A percentile compares a stretch with the other conserved stretches of the same genome.
Conservation (phyloP, 2,888 invertebrate species). For the Clivina fossor region DNA sequence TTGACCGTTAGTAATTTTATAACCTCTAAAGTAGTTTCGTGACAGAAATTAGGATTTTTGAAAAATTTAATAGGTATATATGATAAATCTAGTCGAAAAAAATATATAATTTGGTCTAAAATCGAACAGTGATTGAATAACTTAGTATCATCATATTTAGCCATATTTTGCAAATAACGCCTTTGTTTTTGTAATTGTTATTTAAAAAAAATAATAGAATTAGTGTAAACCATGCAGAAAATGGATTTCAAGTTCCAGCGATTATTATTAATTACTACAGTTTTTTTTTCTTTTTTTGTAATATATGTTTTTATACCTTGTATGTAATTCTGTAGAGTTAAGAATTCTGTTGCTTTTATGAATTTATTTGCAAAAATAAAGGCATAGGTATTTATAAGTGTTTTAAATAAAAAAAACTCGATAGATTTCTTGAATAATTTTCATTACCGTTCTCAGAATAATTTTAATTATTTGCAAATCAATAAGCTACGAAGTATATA, state of each 20-base stretch:
- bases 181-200: slow-evolving; percentile 32
- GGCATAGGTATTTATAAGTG: slow-evolving; percentile 34
- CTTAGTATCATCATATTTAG: slow-evolving; percentile 11
- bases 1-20: too few relatives aligned
- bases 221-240: slow-evolving; percentile 15
- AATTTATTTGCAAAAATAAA: slow-evolving; percentile 32
- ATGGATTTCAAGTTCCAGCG: slow-evolving; percentile 5
- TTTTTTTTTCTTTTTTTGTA: slow-evolving; percentile 19
- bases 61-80: too few relatives aligned
- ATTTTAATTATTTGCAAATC: background rate
- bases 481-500: too few relatives aligned
- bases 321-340: slow-evolving; percentile 28
- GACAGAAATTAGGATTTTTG: too few relatives aligned
- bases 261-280: slow-evolving; percentile 6
- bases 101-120: too few relatives aligned
- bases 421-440: slow-evolving; percentile 23
- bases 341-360: slow-evolving; percentile 30
- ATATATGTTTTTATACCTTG: slow-evolving; percentile 30
- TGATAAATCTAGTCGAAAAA: too few relatives aligned
- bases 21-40: too few relatives aligned
- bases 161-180: slow-evolving; percentile 22
- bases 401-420: slow-evolving; percentile 32
- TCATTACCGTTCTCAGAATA: slow-evolving; percentile 19
- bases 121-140: too few relatives aligned
- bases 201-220: slow-evolving; percentile 19